Evolutionary conservation across 2,888 invertebrate genomes (phyloP).

Genomic region (Hyles lineata): DNA sequence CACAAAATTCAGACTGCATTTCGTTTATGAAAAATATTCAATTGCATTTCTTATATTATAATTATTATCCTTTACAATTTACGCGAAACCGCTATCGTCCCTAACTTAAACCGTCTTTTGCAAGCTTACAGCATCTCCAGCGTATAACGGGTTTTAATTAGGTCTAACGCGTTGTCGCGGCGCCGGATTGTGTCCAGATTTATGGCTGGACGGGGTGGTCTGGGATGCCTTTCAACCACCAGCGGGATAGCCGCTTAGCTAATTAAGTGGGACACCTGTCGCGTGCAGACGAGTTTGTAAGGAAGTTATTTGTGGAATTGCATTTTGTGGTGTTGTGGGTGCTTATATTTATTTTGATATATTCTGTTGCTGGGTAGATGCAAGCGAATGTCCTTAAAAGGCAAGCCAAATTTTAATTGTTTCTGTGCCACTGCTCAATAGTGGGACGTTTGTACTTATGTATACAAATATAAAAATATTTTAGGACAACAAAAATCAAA

Average conservation of each 20-base stretch:
- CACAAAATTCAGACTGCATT: no score
- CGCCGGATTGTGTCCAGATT: conserved; percentile 53
- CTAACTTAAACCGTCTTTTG: conserved; percentile 28
- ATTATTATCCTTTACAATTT: neutral
- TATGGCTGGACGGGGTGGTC: conserved; percentile 46
- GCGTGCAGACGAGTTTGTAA: neutral
- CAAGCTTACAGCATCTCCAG: conserved; percentile 52
- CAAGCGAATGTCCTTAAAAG: no score
- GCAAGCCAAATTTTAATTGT: no score
- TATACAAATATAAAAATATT: no score
- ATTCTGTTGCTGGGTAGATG: no score
- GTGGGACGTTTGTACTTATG: no score
- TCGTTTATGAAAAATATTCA: no score
- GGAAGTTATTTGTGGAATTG: neutral
- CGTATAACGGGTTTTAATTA: conserved; percentile 69
- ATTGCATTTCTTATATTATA: neutral
- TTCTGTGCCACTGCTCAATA: no score
- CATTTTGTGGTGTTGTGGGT: neutral
- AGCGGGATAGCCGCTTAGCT: conserved; percentile 11
- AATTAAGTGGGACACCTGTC: conserved; percentile 18
- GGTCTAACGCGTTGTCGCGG: conserved; percentile 62
- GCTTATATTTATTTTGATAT: neutral
- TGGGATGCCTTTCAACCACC: neutral
- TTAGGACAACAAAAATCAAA: no score
- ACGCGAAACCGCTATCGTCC: conserved; percentile 20